Evolutionary conservation across 2,888 invertebrate species (phyloP), one percentile per base, ranked within the genome.

Genomic region (Drosophila mercatorum): DNA sequence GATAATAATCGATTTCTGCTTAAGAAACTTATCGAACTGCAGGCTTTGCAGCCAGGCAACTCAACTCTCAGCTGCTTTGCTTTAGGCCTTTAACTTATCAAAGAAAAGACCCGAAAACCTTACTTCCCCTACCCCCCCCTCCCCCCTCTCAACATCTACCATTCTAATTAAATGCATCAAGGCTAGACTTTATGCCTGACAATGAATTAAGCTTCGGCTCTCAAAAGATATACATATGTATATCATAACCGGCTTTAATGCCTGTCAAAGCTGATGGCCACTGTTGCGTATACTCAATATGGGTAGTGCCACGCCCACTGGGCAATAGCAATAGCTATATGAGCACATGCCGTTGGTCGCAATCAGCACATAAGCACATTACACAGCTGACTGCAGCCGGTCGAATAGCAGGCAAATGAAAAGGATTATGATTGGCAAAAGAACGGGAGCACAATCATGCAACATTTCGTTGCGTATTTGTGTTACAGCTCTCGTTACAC

Each of bases 401-500:
- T 34, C 26, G 51, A 44, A 44, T 65, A 5, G 7, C 8, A 12
- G 17, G 26, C 11, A 26, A 46, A 5, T 17, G 40, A 8, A 49
- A 31, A 26, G 68, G 77, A 76, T 76, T 72, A 72, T 76, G 72
- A 76, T 76, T 76, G 75, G 59, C 72, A 75, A 36, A 34, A 8
- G 31, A n/a, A 51, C n/a, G 40, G n/a, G 53, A 41, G n/a, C 26
- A 1, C 31, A 49, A 17, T 40, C 72, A 43, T 47, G 47, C 69
- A 71, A 43, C 52, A 53, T 40, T 68, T 61, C 53, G 47, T 68
- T 46, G 44, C 70, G 59, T 62, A 40, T 68, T 68, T 66, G 66
- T 52, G 57, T 43, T 65, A 36, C 43, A 36, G 12, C 51, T 22
- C 51, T 38, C 36, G 3, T 44, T 12, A 8, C 31, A 22, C 14